These are phyloP conservation scores for Actinia tenebrosa DNA, from an alignment of 64 coral and sea anemone genomes.

Conservation along the genomic window DNA sequence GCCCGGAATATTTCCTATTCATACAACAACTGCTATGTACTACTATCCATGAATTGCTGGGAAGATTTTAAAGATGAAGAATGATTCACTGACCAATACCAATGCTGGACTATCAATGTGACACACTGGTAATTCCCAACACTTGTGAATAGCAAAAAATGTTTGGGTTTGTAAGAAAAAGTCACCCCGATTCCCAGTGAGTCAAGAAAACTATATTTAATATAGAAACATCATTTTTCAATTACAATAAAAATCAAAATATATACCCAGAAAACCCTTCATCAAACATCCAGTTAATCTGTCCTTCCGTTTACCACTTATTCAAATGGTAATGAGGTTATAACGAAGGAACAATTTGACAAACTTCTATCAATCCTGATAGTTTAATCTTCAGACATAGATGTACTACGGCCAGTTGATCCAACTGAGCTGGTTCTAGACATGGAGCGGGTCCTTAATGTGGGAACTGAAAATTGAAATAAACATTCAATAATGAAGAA, in stretches of 20 bases:
- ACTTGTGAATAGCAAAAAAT: background rate
- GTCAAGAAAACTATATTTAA: background rate
- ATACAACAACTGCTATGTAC: too few relatives aligned
- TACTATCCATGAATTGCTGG: background rate
- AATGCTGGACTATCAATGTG: background rate
- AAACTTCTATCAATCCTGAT: too few relatives aligned
- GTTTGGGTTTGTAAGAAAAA: background rate
- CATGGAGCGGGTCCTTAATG: slow-evolving; percentile 96
- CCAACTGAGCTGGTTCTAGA: slow-evolving; percentile 71
- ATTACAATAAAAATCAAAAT: background rate
- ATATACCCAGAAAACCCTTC: background rate
- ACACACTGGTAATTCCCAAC: background rate
- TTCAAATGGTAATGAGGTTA: background rate
- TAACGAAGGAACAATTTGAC: background rate
- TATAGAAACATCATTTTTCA: background rate
- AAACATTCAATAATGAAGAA: background rate
- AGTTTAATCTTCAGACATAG: slow-evolving; percentile 79
- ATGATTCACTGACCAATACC: background rate
- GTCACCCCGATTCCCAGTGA: background rate
- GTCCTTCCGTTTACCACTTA: background rate
- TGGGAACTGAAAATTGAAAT: slow-evolving; percentile 73
- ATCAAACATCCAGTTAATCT: background rate
- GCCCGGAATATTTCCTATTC: too few relatives aligned
- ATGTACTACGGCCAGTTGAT: slow-evolving; percentile 57
- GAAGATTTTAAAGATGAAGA: background rate